Conservation (phyloP, 2,888 invertebrate species). For the Ctenicera cuprea region DNA sequence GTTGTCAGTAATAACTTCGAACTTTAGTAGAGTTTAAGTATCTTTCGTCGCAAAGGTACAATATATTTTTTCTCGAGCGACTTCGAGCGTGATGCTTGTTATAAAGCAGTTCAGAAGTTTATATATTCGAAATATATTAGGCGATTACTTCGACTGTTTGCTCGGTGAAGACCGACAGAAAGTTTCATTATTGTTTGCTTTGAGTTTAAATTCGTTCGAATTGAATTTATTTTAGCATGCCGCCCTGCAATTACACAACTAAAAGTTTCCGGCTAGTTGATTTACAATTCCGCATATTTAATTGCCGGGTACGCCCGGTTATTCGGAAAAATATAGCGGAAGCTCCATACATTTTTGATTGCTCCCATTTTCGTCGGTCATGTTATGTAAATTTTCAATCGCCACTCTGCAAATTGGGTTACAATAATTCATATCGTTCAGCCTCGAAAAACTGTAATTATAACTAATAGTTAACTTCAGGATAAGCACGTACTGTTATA, state of each 20-base stretch:
- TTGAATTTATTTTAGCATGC: constrained; percentile 16
- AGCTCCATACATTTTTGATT: constrained; percentile 6
- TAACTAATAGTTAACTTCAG: constrained; percentile 13
- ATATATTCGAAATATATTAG: constrained; percentile 27
- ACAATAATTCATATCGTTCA: background rate
- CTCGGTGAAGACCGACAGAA: constrained; percentile 20
- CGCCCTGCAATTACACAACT: constrained; percentile 24
- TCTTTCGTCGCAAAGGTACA: constrained; percentile 19
- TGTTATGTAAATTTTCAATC: constrained; percentile 4
- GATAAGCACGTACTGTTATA: constrained; percentile 16
- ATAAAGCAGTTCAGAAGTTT: constrained; percentile 25
- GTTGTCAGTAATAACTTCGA: constrained; percentile 24
- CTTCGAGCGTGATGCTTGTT: constrained; percentile 3
- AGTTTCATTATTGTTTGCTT: constrained; percentile 23
- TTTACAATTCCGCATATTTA: constrained; percentile 31
- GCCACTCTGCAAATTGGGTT: background rate
- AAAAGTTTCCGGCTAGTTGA: constrained; percentile 27
- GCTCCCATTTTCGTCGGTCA: background rate
- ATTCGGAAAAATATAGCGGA: constrained; percentile 11
- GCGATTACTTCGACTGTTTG: constrained; percentile 17
- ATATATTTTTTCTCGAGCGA: constrained; percentile 22
- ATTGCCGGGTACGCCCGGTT: background rate
- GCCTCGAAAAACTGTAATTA: background rate
- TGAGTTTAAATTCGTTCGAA: constrained; percentile 13
- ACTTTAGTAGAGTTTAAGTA: constrained; percentile 33